Conservation (phyloP, 2,113 vertebrate species). For the Leucosticte australis region DNA sequence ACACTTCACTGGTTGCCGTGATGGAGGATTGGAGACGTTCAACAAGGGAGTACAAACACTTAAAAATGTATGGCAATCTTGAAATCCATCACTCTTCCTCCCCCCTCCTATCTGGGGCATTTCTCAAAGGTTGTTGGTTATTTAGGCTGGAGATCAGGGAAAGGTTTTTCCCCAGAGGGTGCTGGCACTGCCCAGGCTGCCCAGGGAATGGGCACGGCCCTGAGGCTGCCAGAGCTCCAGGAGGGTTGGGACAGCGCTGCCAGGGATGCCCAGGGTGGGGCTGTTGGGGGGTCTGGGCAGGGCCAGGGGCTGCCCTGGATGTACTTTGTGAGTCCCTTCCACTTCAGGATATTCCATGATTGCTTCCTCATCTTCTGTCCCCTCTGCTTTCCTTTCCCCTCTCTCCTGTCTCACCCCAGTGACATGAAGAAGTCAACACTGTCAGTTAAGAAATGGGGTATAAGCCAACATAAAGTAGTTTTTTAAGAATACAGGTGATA, state of each 20-base stretch:
- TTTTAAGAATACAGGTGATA: background rate
- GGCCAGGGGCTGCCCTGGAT: rapidly evolving
- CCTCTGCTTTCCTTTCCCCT: background rate
- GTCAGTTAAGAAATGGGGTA: background rate
- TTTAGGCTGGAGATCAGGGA: rapidly evolving
- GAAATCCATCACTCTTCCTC: background rate
- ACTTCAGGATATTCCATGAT: rapidly evolving
- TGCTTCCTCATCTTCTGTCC: background rate
- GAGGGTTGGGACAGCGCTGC: background rate
- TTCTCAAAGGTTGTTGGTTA: background rate
- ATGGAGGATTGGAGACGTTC: background rate
- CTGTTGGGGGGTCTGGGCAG: background rate
- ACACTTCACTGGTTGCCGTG: background rate
- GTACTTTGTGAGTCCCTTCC: rapidly evolving
- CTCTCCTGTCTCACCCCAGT: background rate
- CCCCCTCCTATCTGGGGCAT: background rate
- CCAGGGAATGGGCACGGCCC: background rate
- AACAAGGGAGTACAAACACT: background rate
- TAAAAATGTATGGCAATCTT: background rate
- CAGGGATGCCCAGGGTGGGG: background rate
- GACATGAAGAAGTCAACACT: rapidly evolving
- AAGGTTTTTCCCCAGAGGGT: background rate
- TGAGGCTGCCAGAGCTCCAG: background rate
- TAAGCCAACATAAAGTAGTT: background rate
- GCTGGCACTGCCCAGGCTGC: background rate